Percentiles rank a stretch among this genome's conserved stretches.
phyloP scores from a whole-genome alignment of 2,888 invertebrate genomes.

The Synergus itoensis region DNA sequence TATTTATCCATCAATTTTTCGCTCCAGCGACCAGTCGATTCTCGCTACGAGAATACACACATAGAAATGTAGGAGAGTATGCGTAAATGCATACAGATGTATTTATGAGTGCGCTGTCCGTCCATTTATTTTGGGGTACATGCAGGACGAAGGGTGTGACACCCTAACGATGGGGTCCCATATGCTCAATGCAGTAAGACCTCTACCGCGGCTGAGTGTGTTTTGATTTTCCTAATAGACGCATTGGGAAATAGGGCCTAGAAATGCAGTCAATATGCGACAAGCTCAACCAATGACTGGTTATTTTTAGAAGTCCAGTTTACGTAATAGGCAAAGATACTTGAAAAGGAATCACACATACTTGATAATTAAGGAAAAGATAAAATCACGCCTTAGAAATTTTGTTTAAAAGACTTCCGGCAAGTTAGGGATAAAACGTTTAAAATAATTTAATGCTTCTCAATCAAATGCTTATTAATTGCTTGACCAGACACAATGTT shows the following conservation, averaged over 20 bases:
- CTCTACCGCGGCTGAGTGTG: slow-evolving; percentile 66
- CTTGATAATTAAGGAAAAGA: no score
- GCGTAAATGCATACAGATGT: slow-evolving; percentile 57
- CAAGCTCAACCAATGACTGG: background rate
- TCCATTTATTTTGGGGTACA: slow-evolving; percentile 75
- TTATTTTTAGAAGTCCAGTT: slow-evolving; percentile 24
- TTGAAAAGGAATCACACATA: no score
- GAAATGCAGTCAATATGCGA: slow-evolving; percentile 21
- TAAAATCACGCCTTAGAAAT: no score
- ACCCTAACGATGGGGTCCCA: slow-evolving; percentile 70
- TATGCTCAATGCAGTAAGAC: slow-evolving; percentile 70
- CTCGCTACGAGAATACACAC: slow-evolving; percentile 50
- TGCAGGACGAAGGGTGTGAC: slow-evolving; percentile 69
- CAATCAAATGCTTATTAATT: background rate
- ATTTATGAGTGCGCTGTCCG: slow-evolving; percentile 63
- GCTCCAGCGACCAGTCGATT: slow-evolving; percentile 68
- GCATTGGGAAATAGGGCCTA: slow-evolving; percentile 55
- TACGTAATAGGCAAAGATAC: background rate
- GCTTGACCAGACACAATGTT: background rate
- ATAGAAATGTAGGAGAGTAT: slow-evolving; percentile 40
- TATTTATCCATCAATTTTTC: slow-evolving; percentile 74
- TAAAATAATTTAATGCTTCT: background rate
- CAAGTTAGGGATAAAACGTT: background rate
- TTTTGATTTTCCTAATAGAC: slow-evolving; percentile 77
- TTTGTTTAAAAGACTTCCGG: no score